phyloP scores from a whole-genome alignment of 2,888 invertebrate genomes.

The Mimas tiliae region DNA sequence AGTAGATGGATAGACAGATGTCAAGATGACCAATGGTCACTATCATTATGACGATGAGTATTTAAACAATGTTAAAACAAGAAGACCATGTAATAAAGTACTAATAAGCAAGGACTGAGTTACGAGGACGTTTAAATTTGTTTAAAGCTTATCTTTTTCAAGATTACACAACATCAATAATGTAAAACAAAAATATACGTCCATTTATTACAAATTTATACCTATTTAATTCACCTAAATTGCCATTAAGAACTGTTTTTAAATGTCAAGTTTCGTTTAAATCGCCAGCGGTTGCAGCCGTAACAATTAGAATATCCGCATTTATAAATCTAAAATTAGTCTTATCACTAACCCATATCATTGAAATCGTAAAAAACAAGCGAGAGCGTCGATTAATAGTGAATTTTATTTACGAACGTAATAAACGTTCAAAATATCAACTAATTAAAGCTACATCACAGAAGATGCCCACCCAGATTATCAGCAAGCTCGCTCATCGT shows the following conservation, averaged over 20 bases:
- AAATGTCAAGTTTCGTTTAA: slow-evolving; percentile 11
- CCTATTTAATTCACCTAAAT: neutral
- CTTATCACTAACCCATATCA: slow-evolving; percentile 11
- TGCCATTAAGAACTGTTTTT: neutral
- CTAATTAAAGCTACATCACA: slow-evolving; percentile 12
- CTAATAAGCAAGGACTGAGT: neutral
- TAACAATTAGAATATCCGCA: slow-evolving; percentile 18
- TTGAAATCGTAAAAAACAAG: slow-evolving; percentile 10
- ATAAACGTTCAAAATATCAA: slow-evolving; percentile 11
- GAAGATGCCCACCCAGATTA: slow-evolving; percentile 21
- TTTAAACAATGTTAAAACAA: neutral
- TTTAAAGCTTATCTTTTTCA: neutral
- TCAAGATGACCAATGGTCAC: neutral
- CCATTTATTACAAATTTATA: neutral
- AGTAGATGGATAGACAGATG: no score
- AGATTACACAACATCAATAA: slow-evolving; percentile 2
- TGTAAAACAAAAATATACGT: neutral
- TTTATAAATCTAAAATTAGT: slow-evolving; percentile 3
- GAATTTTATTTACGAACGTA: slow-evolving; percentile 14
- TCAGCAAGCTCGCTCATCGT: neutral
- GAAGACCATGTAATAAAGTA: neutral
- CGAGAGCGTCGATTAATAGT: slow-evolving; percentile 6
- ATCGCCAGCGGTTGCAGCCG: neutral
- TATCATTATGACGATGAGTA: neutral
- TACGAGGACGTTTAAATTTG: neutral